Percentiles rank a stretch among this genome's conserved stretches.
These are phyloP conservation scores for Cerceris ruficornis DNA, from an alignment of 2,888 invertebrate species.

Conservation along the genomic window DNA sequence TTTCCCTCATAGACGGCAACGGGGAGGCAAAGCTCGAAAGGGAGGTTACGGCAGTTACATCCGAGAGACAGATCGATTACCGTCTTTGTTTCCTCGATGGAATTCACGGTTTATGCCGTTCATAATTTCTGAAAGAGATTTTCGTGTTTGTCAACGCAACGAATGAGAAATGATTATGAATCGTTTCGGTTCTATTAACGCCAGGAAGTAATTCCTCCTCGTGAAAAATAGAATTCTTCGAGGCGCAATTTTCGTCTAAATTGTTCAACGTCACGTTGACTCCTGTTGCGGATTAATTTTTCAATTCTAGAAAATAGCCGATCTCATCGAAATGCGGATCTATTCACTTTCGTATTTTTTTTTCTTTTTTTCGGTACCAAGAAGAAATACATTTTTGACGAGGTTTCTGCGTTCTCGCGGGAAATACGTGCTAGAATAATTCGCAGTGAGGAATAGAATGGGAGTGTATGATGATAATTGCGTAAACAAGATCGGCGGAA, in stretches of 20 bases:
- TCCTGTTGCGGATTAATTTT: too few relatives aligned
- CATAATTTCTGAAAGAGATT: constrained; percentile 12
- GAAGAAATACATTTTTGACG: not conserved
- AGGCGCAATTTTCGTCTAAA: too few relatives aligned
- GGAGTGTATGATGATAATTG: constrained; percentile 27
- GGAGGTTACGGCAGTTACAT: constrained; percentile 56
- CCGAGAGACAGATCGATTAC: constrained; percentile 49
- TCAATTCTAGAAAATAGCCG: too few relatives aligned
- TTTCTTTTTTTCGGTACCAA: not conserved
- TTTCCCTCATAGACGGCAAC: constrained; percentile 58
- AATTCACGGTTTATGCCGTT: constrained; percentile 2
- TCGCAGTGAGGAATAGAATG: constrained; percentile 13
- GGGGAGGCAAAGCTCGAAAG: constrained; percentile 45
- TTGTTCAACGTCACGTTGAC: too few relatives aligned
- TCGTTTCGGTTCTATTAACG: not conserved
- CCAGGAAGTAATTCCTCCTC: not conserved
- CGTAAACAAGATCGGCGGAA: constrained; percentile 29
- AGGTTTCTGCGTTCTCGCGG: not conserved
- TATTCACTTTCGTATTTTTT: not conserved
- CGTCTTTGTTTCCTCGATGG: constrained; percentile 32
- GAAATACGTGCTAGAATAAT: not conserved
- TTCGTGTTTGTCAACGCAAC: constrained; percentile 7
- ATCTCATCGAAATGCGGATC: not conserved
- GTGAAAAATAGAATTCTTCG: too few relatives aligned
- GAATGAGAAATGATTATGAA: not conserved